Percentiles rank a stretch among this genome's conserved stretches.
Conservation (phyloP, 2,113 vertebrate genomes). For the Solenodon paradoxus region DNA sequence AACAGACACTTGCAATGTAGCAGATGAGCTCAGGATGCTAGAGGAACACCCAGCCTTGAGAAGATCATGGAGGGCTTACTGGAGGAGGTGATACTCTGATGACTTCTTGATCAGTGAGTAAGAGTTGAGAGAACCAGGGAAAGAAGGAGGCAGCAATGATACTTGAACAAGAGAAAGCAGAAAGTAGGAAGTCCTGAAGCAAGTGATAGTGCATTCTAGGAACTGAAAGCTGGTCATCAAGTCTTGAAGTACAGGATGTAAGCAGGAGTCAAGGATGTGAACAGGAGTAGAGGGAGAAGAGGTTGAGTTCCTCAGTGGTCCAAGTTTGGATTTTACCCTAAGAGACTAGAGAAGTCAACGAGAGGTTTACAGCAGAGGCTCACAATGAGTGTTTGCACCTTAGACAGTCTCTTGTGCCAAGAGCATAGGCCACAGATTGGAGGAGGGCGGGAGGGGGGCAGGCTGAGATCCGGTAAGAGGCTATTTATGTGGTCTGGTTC, state of each 20-base stretch:
- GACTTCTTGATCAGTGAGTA: background rate
- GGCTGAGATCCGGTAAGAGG: fast-evolving
- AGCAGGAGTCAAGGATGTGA: background rate
- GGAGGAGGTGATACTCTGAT: background rate
- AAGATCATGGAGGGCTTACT: background rate
- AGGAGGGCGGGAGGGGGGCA: background rate
- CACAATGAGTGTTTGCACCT: background rate
- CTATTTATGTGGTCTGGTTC: fast-evolving
- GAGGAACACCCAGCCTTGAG: background rate
- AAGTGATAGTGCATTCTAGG: background rate
- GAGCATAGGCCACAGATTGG: background rate
- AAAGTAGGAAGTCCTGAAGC: background rate
- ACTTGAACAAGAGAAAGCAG: background rate
- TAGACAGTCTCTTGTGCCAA: background rate
- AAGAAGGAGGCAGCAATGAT: background rate
- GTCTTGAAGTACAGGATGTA: background rate
- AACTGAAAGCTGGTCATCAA: conserved; percentile 1
- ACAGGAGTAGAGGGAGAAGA: background rate
- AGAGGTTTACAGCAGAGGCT: background rate
- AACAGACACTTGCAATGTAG: background rate
- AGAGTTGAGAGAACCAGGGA: background rate
- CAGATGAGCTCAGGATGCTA: background rate
- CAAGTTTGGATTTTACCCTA: background rate
- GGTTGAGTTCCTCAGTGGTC: background rate
- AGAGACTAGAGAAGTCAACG: background rate